phyloP scores from a whole-genome alignment of 2,888 invertebrate genomes.

The Leistus spinibarbis region DNA sequence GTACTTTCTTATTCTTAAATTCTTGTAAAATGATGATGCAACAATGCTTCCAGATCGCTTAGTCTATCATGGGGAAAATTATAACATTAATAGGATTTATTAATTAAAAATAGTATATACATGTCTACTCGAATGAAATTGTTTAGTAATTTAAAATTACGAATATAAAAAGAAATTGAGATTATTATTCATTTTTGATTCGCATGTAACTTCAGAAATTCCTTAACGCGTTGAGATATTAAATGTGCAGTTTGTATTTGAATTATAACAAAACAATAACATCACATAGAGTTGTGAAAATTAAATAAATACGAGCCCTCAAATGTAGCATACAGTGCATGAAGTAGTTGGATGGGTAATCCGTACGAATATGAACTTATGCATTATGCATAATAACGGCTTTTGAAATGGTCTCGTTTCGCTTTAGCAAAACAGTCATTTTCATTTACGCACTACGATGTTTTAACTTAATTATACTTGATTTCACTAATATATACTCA shows the following conservation, averaged over 20 bases:
- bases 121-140: no score
- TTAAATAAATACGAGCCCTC: neutral
- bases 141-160: no score
- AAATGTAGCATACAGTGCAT: neutral
- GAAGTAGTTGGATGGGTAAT: neutral
- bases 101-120: no score
- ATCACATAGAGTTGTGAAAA: neutral
- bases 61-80: no score
- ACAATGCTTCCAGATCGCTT: no score
- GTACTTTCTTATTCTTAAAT: neutral
- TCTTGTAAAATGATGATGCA: no score
- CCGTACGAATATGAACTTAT: neutral
- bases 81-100: no score
- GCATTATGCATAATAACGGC: neutral
- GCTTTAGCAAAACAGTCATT: neutral
- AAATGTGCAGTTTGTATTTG: neutral
- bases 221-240: no score
- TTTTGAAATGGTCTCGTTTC: neutral
- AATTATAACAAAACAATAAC: neutral
- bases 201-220: no score
- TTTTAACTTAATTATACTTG: neutral
- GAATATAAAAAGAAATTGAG: no score
- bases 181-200: no score
- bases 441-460: neutral
- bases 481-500: neutral